Evolutionary conservation across 2,888 invertebrate species (phyloP).

Genomic region (Autographa pulchrina): DNA sequence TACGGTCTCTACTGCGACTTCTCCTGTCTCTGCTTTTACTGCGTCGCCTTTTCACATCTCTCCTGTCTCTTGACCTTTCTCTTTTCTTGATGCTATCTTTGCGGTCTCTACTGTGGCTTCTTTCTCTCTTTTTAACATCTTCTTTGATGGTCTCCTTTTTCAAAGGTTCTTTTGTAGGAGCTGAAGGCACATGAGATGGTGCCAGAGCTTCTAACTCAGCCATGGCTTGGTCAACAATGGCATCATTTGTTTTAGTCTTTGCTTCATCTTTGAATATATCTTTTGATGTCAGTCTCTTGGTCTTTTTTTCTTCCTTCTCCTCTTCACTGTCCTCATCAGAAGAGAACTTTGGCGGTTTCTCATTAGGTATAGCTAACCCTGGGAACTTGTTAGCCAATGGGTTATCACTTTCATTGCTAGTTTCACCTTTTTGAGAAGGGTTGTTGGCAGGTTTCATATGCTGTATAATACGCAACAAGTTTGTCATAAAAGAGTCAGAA

Average conservation of each 20-base stretch:
- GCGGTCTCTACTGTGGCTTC: conserved; percentile 69
- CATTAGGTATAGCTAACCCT: conserved; percentile 94
- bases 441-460: conserved; percentile 94
- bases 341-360: conserved; percentile 86
- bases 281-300: conserved; percentile 77
- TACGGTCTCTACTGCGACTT: conserved; percentile 65
- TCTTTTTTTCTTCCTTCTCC: conserved; percentile 67
- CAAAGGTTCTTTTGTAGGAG: conserved; percentile 61
- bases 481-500: conserved; percentile 98
- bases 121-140: conserved; percentile 68
- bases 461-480: conserved; percentile 97
- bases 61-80: conserved; percentile 71
- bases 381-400: conserved; percentile 93
- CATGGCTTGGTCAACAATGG: conserved; percentile 94
- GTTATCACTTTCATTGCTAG: conserved; percentile 78
- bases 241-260: conserved; percentile 72
- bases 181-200: conserved; percentile 87
- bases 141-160: conserved; percentile 67
- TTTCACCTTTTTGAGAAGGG: conserved; percentile 64
- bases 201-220: conserved; percentile 95
- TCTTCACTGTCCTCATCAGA: conserved; percentile 80
- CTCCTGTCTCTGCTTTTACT: conserved; percentile 67
- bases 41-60: conserved; percentile 52
- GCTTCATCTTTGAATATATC: conserved; percentile 83
- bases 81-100: conserved; percentile 69